Conservation (phyloP, 1,140 invertebrate genomes). For the Bombus difficillimus region DNA sequence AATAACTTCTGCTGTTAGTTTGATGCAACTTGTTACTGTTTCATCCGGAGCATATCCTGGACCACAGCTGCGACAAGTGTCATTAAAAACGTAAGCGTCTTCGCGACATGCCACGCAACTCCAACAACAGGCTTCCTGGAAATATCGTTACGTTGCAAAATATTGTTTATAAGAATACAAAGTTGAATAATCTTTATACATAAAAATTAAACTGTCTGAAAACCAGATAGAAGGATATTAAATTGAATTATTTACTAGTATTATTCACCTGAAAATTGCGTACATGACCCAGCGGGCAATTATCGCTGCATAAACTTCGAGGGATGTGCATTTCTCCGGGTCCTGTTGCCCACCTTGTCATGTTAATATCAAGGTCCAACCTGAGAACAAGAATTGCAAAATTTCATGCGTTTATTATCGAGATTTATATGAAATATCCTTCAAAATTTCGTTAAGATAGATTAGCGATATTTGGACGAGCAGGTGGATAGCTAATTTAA, state of each 20-base stretch:
- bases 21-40: constrained; percentile 82
- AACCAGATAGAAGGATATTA: neutral
- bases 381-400: constrained; percentile 63
- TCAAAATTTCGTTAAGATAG: neutral
- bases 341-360: constrained; percentile 78
- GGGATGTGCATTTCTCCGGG: constrained; percentile 79
- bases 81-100: constrained; percentile 85
- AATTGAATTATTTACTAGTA: neutral
- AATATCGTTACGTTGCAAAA: neutral
- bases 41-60: constrained; percentile 84
- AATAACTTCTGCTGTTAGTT: constrained; percentile 82
- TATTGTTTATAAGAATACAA: neutral
- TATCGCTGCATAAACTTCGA: constrained; percentile 86
- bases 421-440: neutral
- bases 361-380: constrained; percentile 78
- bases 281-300: constrained; percentile 86
- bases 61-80: constrained; percentile 84
- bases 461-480: too few relatives aligned
- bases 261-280: constrained; percentile 83
- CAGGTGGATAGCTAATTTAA: too few relatives aligned
- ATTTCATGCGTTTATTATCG: neutral
- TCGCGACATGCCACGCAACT: constrained; percentile 85
- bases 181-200: too few relatives aligned
- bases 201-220: neutral
- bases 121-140: constrained; percentile 86